Conservation (phyloP, 1,140 invertebrate species). For the Zaprionus taronus region DNA sequence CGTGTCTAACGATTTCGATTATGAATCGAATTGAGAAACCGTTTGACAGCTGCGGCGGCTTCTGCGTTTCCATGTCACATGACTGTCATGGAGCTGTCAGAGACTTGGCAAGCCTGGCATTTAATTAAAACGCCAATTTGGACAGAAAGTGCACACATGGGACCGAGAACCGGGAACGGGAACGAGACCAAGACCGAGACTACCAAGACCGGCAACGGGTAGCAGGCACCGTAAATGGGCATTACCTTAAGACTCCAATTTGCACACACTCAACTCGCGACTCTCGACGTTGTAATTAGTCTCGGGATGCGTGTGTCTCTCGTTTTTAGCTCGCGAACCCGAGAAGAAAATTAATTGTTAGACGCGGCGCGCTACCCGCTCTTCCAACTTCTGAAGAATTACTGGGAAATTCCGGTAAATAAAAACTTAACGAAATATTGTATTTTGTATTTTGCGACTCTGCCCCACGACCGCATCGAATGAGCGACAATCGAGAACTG, state of each 20-base stretch:
- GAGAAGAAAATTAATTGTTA: conserved; percentile 38
- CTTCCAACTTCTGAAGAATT: no score
- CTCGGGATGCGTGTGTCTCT: background rate
- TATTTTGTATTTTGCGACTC: conserved; percentile 6
- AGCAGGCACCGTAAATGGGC: conserved; percentile 53
- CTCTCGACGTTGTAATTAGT: background rate
- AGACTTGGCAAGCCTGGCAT: conserved; percentile 14
- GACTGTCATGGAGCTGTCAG: conserved; percentile 12
- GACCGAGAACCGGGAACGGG: conserved; percentile 21
- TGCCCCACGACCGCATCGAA: conserved; percentile 48
- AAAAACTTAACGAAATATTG: conserved; percentile 1
- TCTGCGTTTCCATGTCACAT: conserved; percentile 22
- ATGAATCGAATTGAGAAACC: conserved; percentile 23
- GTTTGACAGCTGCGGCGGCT: conserved; percentile 24
- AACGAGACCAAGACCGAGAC: background rate
- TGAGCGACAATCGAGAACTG: conserved; percentile 75
- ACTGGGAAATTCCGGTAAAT: background rate
- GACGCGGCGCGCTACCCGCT: conserved; percentile 11
- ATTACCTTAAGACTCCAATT: conserved; percentile 61
- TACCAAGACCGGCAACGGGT: conserved; percentile 28
- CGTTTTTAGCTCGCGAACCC: background rate
- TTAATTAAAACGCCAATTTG: conserved; percentile 69
- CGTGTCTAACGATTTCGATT: conserved; percentile 25
- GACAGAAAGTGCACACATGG: conserved; percentile 62
- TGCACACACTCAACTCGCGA: background rate